Percentiles rank a stretch among this genome's conserved stretches.
These are phyloP conservation scores for Grantiella picta DNA, from an alignment of 2,113 vertebrate species.

Conservation along the genomic window DNA sequence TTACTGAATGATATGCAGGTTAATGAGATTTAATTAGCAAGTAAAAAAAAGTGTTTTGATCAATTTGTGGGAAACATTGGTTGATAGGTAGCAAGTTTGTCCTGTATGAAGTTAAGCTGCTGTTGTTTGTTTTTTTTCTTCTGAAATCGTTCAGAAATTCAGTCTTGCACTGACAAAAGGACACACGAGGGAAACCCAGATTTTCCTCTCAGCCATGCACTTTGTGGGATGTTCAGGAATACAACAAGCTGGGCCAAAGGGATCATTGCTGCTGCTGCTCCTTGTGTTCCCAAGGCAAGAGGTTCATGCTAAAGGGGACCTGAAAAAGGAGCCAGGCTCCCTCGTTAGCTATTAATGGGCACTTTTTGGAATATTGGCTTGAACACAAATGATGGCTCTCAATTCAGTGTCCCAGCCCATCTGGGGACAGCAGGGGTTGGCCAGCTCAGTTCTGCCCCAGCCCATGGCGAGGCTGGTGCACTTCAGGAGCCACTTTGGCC, in stretches of 20 bases:
- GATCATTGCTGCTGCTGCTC: neutral
- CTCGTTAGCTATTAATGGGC: neutral
- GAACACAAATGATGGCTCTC: neutral
- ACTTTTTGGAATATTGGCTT: neutral
- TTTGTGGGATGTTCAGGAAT: neutral
- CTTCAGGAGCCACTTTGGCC: neutral
- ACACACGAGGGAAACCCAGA: neutral
- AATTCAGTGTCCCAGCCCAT: too few relatives aligned
- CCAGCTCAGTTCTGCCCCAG: neutral
- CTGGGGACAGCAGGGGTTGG: neutral
- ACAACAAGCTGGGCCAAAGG: neutral
- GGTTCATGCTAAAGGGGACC: fast-evolving
- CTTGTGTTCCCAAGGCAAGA: neutral
- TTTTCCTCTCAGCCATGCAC: fast-evolving
- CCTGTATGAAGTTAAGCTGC: neutral
- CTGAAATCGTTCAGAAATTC: neutral
- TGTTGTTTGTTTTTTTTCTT: neutral
- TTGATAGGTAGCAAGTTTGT: neutral
- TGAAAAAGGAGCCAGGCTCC: neutral
- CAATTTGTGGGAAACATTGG: neutral
- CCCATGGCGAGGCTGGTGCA: neutral
- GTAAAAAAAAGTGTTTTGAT: neutral
- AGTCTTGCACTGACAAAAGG: neutral
- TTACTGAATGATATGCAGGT: neutral
- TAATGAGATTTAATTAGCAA: neutral